Evolutionary conservation across 2,888 invertebrate genomes (phyloP).

Genomic region (Ophonus ardosiacus): DNA sequence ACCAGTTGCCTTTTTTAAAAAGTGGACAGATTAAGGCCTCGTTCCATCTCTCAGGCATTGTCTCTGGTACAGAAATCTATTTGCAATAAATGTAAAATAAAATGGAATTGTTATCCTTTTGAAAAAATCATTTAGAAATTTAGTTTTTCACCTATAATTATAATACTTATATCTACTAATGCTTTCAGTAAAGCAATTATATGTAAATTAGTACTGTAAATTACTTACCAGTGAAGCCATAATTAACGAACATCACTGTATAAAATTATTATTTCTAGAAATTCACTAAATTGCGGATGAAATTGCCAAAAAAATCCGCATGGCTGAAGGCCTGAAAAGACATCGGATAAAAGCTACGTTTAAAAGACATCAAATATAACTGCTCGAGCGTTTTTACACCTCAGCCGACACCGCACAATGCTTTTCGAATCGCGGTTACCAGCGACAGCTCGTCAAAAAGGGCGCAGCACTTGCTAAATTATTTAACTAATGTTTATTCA

Average conservation of each 20-base stretch:
- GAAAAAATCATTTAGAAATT: too few relatives aligned
- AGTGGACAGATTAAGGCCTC: too few relatives aligned
- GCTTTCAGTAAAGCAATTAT: too few relatives aligned
- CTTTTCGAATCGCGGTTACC: background rate
- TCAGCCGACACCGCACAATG: background rate
- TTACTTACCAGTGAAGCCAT: background rate
- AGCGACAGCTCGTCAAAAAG: background rate
- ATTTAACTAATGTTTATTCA: background rate
- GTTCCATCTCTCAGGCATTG: too few relatives aligned
- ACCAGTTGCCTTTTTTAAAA: too few relatives aligned
- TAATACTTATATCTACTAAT: too few relatives aligned
- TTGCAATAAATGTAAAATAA: too few relatives aligned
- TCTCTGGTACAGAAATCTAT: too few relatives aligned
- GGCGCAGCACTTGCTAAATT: background rate
- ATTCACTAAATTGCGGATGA: background rate
- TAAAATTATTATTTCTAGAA: background rate
- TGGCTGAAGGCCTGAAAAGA: background rate
- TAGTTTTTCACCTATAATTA: too few relatives aligned
- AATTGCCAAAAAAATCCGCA: background rate
- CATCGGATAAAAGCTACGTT: conserved; percentile 23
- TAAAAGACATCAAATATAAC: conserved; percentile 36
- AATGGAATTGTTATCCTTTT: too few relatives aligned
- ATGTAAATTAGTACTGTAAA: too few relatives aligned
- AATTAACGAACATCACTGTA: background rate
- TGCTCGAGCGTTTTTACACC: conserved; percentile 22